phyloP scores from a whole-genome alignment of 2,888 invertebrate species.

The Platypus cylindrus region DNA sequence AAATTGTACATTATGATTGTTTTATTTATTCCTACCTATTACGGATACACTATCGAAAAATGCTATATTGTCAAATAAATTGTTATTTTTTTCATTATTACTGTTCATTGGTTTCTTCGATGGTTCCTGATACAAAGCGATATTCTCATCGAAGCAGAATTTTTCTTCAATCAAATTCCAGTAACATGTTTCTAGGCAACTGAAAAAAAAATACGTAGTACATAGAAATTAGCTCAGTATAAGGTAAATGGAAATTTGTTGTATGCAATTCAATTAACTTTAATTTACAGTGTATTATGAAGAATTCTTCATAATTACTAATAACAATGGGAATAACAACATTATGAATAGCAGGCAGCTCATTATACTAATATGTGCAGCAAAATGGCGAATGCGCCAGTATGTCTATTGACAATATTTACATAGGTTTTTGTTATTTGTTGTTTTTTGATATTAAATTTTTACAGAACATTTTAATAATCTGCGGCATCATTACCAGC shows the following conservation, averaged over 20 bases:
- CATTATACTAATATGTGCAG: too few relatives aligned
- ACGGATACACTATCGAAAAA: conserved; percentile 35
- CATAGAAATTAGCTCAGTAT: neutral
- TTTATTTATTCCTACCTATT: conserved; percentile 24
- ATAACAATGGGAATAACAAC: too few relatives aligned
- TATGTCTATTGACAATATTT: too few relatives aligned
- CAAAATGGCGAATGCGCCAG: too few relatives aligned
- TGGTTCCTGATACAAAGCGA: conserved; percentile 44
- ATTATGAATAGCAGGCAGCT: too few relatives aligned
- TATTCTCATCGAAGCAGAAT: conserved; percentile 61
- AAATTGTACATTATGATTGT: too few relatives aligned
- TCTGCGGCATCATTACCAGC: too few relatives aligned
- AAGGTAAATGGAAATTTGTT: too few relatives aligned
- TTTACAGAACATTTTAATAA: too few relatives aligned
- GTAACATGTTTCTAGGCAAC: conserved; percentile 58
- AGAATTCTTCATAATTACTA: neutral
- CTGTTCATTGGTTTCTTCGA: conserved; percentile 20
- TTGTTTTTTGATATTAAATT: too few relatives aligned
- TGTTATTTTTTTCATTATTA: conserved; percentile 31
- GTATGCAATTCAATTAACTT: too few relatives aligned
- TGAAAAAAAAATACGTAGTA: conserved; percentile 32
- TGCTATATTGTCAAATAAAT: conserved; percentile 33
- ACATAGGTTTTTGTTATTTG: too few relatives aligned
- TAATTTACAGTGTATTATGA: neutral
- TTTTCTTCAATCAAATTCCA: conserved; percentile 62